phyloP scores from a whole-genome alignment of 2,113 vertebrate genomes.

The Hypocryptadius cinnamomeus region DNA sequence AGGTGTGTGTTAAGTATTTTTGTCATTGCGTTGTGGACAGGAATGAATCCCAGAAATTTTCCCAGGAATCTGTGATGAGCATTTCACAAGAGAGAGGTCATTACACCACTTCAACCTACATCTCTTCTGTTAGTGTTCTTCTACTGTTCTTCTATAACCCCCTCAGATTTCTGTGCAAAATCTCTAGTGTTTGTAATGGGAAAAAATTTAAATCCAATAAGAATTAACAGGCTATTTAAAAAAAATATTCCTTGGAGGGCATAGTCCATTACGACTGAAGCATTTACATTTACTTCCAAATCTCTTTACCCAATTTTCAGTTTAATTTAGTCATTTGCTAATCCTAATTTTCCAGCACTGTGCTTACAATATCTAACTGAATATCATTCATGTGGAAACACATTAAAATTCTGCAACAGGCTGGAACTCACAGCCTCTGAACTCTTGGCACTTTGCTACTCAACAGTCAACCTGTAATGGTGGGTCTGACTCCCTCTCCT shows the following conservation, averaged over 20 bases:
- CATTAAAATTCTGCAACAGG: background rate
- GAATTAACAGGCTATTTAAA: background rate
- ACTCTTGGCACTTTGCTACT: background rate
- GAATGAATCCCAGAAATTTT: background rate
- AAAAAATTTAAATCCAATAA: background rate
- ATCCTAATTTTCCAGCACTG: background rate
- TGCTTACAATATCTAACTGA: background rate
- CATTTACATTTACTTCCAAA: background rate
- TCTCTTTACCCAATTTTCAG: background rate
- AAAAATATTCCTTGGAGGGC: background rate
- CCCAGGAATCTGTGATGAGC: background rate
- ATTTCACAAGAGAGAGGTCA: background rate
- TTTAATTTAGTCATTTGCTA: conserved; percentile 21
- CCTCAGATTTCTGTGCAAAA: background rate
- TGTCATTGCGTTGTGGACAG: background rate
- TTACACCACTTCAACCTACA: background rate
- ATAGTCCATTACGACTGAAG: background rate
- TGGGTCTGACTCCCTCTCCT: background rate
- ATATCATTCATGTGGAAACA: background rate
- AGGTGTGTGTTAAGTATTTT: background rate
- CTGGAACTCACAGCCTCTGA: background rate
- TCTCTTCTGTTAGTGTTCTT: background rate
- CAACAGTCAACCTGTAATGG: fast-evolving
- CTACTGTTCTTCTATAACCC: background rate
- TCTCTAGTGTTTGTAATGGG: background rate